Evolutionary conservation across 2,888 invertebrate species (phyloP), one percentile per base, ranked within the genome.

Genomic region (Lycia hirtaria): DNA sequence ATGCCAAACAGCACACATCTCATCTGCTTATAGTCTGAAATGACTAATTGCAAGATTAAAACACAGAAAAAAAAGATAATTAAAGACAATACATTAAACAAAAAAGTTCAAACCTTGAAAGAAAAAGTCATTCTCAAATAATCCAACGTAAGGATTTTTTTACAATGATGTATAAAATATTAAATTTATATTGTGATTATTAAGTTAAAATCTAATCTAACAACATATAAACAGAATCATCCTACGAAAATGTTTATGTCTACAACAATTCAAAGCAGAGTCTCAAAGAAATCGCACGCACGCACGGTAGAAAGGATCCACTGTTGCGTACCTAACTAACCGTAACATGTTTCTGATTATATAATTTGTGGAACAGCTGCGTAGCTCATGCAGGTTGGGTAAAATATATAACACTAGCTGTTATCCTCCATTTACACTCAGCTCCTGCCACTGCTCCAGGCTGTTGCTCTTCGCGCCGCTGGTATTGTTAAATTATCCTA

Each of bases 271-370:
- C 30, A 28, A 49, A 56, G 50, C 44, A 24, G 22, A 49, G 26
- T 15, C 26, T 50, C 38, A 44, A 44, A 50, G 44, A 44, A 50
- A 45, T n/a, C 40, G 44, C 45, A 56, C 50, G 56, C 50, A 56
- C 50, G 50, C 45, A 30, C 32, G 50, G 44, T 12, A 43, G 35
- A 55, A 48, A 55, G 32, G 43, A 30, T 24, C 33, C 32, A 33
- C 50, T 50, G 44, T 45, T 56, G 56, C 56, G 56, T 38, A 10
- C 44, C 56, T 56, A 56, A 56, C 56, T 50, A 56, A 56, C 56
- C 56, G 40, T 38, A 32, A 10, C 14, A 32, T 9, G 28, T 14
- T 44, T 26, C 15, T 17, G n/a, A 33, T 3, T 4, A 26, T 40
- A 33, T 17, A 32, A n/a, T n/a, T 19, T 17, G 1, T 14, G 7